Conservation (phyloP, 2,797 vertebrate species). For the Chrysocyon brachyurus region DNA sequence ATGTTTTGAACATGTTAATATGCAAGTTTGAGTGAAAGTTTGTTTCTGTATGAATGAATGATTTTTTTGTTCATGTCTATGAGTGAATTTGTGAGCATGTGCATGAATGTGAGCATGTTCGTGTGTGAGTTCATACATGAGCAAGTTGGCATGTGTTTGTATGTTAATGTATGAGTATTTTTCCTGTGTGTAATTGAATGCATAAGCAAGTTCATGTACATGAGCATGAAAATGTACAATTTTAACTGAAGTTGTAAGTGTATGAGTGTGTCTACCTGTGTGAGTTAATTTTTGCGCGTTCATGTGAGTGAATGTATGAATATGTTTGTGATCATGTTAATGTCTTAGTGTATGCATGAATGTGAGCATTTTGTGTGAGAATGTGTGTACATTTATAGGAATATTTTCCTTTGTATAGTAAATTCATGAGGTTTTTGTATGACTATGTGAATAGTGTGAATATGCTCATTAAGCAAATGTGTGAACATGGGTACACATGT, state of each 20-base stretch:
- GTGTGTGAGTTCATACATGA: not conserved
- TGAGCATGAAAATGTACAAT: constrained; percentile 1
- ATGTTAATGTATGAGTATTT: not conserved
- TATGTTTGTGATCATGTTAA: not conserved
- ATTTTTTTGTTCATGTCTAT: not conserved
- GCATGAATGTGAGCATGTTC: not conserved
- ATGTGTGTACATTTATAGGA: not conserved
- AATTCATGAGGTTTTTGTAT: not conserved
- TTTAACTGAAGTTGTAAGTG: not conserved
- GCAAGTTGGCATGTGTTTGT: not conserved
- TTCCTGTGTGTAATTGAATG: not conserved
- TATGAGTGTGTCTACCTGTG: not conserved
- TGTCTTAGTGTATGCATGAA: not conserved
- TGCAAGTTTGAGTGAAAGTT: not conserved
- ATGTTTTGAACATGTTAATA: not conserved
- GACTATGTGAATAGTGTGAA: not conserved
- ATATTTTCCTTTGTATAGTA: constrained; percentile 2
- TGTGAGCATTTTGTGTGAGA: not conserved
- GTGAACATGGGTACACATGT: not conserved
- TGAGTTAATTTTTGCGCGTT: not conserved
- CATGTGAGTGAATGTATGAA: not conserved
- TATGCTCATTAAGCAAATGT: not conserved
- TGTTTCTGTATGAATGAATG: not conserved
- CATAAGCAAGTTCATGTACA: not conserved
- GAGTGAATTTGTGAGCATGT: not conserved